Conservation (phyloP, 2,113 vertebrate species). For the Sminthopsis crassicaudata region DNA sequence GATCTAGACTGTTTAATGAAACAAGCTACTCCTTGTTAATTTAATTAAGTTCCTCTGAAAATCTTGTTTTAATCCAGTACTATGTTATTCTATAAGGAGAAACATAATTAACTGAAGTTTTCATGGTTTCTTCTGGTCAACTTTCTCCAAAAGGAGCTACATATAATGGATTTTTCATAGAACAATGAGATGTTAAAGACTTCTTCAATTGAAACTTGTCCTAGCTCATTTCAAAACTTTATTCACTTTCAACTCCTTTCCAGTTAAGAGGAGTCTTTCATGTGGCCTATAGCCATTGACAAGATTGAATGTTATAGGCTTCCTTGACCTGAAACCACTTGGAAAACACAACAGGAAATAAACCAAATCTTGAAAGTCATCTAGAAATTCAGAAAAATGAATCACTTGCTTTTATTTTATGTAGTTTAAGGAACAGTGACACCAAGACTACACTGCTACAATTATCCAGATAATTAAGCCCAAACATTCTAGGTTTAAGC, state of each 20-base stretch:
- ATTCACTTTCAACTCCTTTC: background rate
- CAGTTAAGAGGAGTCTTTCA: background rate
- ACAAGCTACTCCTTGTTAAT: background rate
- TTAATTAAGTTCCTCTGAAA: conserved; percentile 1
- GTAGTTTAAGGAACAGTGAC: conserved; percentile 52
- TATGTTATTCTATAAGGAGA: background rate
- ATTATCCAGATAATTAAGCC: conserved; percentile 19
- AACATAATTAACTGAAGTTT: conserved; percentile 14
- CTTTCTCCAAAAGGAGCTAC: background rate
- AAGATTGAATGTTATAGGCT: conserved; percentile 42
- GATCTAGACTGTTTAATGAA: background rate
- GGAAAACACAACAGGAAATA: conserved; percentile 67
- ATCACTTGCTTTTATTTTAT: conserved; percentile 48
- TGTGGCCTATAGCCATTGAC: background rate
- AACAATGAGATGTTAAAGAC: background rate
- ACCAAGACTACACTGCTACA: conserved; percentile 6
- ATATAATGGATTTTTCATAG: background rate
- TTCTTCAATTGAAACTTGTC: background rate
- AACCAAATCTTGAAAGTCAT: conserved; percentile 61
- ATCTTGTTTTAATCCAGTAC: background rate
- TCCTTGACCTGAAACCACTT: conserved; percentile 68
- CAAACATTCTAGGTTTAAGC: conserved; percentile 51
- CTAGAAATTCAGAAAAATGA: background rate
- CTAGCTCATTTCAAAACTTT: background rate
- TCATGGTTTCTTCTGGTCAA: conserved; percentile 25